Conservation (phyloP, 1,140 invertebrate species). For the Armadillidium nasatum region DNA sequence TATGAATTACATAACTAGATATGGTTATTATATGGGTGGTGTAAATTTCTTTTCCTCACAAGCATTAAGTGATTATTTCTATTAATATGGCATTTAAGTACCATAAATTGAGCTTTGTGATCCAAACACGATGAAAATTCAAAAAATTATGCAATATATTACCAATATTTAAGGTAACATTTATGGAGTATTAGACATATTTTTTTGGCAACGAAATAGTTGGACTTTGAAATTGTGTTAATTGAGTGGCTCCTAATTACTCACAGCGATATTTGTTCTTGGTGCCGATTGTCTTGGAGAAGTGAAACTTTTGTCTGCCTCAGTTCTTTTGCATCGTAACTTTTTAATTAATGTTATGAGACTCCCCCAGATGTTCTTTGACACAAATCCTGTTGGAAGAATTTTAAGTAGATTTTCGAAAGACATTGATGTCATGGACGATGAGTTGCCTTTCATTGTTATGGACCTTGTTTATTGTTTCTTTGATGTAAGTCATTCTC, state of each 20-base stretch:
- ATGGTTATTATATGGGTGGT: too few relatives aligned
- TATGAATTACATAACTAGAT: too few relatives aligned
- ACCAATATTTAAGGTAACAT: not conserved
- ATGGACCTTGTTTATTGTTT: not conserved
- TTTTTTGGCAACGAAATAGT: too few relatives aligned
- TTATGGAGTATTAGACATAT: not conserved
- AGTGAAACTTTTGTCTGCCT: not conserved
- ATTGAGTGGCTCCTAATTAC: not conserved
- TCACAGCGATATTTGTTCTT: not conserved
- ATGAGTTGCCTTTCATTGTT: slow-evolving; percentile 64
- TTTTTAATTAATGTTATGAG: slow-evolving; percentile 63
- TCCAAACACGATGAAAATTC: not conserved
- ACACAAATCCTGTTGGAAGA: slow-evolving; percentile 75
- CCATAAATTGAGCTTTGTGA: not conserved
- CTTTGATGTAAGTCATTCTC: not conserved
- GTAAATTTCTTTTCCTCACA: too few relatives aligned
- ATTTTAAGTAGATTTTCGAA: slow-evolving; percentile 78
- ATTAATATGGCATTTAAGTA: not conserved
- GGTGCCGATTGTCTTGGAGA: not conserved
- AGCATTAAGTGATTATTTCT: too few relatives aligned
- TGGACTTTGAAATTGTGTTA: too few relatives aligned
- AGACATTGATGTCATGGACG: slow-evolving; percentile 72
- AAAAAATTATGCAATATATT: not conserved
- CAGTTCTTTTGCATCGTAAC: slow-evolving; percentile 55
- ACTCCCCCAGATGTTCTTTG: slow-evolving; percentile 72